These are phyloP conservation scores for Meloidogyne chitwoodi DNA, from an alignment of 1,140 invertebrate species.

Conservation along the genomic window DNA sequence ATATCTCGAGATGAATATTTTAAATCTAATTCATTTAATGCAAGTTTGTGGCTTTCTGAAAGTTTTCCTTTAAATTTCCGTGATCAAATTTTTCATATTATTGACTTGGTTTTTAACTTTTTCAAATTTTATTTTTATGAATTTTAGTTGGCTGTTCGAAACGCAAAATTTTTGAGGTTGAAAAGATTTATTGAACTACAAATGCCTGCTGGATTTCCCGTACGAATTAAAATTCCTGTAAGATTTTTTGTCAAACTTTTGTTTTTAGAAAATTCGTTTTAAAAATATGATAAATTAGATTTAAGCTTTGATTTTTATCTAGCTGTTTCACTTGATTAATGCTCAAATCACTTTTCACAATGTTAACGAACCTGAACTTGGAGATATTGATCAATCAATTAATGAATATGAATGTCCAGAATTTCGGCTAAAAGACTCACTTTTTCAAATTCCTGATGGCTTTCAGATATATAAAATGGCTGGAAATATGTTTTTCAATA, in stretches of 20 bases:
- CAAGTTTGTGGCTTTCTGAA: conserved; percentile 30
- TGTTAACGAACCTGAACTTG: conserved; percentile 21
- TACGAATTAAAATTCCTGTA: conserved; percentile 26
- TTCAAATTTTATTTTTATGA: not conserved
- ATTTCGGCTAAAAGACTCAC: conserved; percentile 15
- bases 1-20: conserved; percentile 11
- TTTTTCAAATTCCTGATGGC: conserved; percentile 27
- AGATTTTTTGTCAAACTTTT: not conserved
- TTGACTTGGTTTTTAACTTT: conserved; percentile 25
- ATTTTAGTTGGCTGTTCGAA: conserved; percentile 10
- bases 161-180: conserved; percentile 27
- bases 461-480: conserved; percentile 8
- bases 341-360: conserved; percentile 32
- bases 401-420: conserved; percentile 15
- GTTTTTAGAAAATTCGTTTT: too few species aligned
- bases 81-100: conserved; percentile 31
- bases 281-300: too few species aligned
- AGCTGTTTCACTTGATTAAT: conserved; percentile 24
- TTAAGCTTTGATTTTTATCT: not conserved
- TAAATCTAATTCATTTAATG: conserved; percentile 27
- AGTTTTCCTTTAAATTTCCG: conserved; percentile 30
- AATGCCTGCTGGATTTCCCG: conserved; percentile 27
- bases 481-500: conserved; percentile 21
- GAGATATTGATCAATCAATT: not conserved
- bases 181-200: conserved; percentile 34